Percentiles rank a stretch among this genome's conserved stretches.
Evolutionary conservation across 1,140 invertebrate species (phyloP).

Genomic region (Solen grandis): DNA sequence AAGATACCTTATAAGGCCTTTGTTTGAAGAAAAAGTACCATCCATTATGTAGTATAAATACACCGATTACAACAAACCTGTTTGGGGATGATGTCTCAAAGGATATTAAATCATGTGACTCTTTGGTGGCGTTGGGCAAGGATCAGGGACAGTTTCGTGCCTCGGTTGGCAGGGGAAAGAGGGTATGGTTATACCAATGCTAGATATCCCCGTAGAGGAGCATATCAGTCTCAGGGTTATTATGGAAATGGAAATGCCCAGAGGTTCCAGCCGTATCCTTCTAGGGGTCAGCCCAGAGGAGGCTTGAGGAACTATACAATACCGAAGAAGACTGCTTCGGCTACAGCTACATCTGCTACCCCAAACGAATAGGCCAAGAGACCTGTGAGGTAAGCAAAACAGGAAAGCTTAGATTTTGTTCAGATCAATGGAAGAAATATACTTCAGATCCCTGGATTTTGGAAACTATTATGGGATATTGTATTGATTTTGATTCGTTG

Average conservation of each 20-base stretch:
- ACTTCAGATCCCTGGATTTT: constrained; percentile 1
- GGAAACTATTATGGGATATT: neutral
- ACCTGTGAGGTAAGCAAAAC: neutral
- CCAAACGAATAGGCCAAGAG: neutral
- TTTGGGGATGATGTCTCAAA: constrained; percentile 24
- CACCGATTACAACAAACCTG: neutral
- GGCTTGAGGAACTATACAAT: neutral
- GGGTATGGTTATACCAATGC: too few relatives aligned
- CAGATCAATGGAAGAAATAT: neutral
- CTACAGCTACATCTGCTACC: neutral
- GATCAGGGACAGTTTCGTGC: too few relatives aligned
- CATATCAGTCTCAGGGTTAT: neutral
- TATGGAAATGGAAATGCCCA: neutral
- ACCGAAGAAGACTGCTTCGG: neutral
- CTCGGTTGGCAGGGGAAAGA: too few relatives aligned
- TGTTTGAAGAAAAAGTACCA: constrained; percentile 9
- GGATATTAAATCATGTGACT: constrained; percentile 18
- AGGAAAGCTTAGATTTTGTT: neutral
- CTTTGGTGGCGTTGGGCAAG: neutral
- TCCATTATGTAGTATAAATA: constrained; percentile 2
- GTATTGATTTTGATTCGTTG: neutral
- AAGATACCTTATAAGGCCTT: constrained; percentile 15
- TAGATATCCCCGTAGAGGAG: neutral
- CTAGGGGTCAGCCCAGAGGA: neutral
- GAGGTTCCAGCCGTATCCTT: neutral